These are phyloP conservation scores for Meteorus sp. DNA, from an alignment of 1,140 invertebrate species.

Conservation along the genomic window DNA sequence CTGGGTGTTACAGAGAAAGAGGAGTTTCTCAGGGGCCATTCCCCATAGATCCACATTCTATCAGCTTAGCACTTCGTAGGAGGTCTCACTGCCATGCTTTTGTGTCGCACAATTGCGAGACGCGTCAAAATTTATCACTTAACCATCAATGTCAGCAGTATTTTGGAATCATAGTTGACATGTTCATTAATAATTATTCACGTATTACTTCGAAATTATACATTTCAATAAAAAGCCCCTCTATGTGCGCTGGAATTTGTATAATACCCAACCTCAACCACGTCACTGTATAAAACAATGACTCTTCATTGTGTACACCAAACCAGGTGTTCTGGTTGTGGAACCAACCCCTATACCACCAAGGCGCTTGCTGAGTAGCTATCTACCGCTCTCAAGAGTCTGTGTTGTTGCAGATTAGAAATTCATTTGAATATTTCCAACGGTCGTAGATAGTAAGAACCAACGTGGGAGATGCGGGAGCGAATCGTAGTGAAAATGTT, in stretches of 20 bases:
- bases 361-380: not conserved
- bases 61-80: conserved; percentile 55
- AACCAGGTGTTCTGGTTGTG: too few species aligned
- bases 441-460: conserved; percentile 37
- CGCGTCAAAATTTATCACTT: too few species aligned
- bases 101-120: conserved; percentile 22
- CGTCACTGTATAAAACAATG: too few species aligned
- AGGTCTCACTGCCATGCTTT: conserved; percentile 44
- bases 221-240: too few species aligned
- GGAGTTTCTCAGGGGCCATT: conserved; percentile 14
- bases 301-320: too few species aligned
- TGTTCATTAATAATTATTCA: too few species aligned
- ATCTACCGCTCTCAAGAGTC: conserved; percentile 9
- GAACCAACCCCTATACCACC: conserved; percentile 11
- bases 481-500: not conserved
- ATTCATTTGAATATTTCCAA: conserved; percentile 52
- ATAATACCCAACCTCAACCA: too few species aligned
- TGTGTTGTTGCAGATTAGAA: conserved; percentile 45
- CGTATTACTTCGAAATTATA: too few species aligned
- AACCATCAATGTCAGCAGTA: too few species aligned
- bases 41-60: conserved; percentile 55
- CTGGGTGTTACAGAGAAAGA: not conserved
- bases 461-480: conserved; percentile 21
- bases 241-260: too few species aligned
- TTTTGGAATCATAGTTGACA: too few species aligned